Evolutionary conservation across 1,140 invertebrate genomes (phyloP), one percentile per base, ranked within the genome.

Genomic region (Drosophila aff.): DNA sequence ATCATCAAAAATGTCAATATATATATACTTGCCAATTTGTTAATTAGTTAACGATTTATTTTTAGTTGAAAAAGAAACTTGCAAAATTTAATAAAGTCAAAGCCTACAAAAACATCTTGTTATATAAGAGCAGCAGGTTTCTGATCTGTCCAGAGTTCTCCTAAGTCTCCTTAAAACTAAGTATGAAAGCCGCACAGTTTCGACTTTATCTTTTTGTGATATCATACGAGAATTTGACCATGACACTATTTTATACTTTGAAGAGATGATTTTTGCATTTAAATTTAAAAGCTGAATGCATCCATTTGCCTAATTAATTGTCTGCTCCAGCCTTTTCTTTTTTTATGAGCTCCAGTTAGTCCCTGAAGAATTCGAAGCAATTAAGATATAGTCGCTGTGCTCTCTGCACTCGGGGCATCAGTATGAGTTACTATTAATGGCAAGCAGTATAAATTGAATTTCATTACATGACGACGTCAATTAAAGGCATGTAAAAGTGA

Each of bases 401-500:
- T 68, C 26, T 38, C 31, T 74, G 21, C 40, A 65, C 26, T 23
- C 21, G 53, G 15, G 40, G 41, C 59, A 72, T 82, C 81, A 76
- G 71, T 76, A 85, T 85, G 85, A 80, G 79, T 90, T 90, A 90
- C 85, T 91, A 91, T 87, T 84, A 87, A 91, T 76, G 79, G 64
- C 78, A 57, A 65, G 62, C 72, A 76, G 74, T 91, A 82, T 89
- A 82, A 92, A 92, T 92, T 91, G 84, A 92, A 91, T 92, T 92
- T 91, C 83, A 89, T 92, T 92, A 90, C 91, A 89, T 73, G 91
- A 79, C 79, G 77, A 83, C 83, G 84, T 92, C 91, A 92, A 92
- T 92, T 92, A 92, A 92, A 91, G 71, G 68, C 87, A 85, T 92
- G 91, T 92, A 92, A 91, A 91, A 91, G 79, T 89, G 81, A 92